These are phyloP conservation scores for Mus spicilegus DNA, from an alignment of 2,113 vertebrate species.

Conservation along the genomic window DNA sequence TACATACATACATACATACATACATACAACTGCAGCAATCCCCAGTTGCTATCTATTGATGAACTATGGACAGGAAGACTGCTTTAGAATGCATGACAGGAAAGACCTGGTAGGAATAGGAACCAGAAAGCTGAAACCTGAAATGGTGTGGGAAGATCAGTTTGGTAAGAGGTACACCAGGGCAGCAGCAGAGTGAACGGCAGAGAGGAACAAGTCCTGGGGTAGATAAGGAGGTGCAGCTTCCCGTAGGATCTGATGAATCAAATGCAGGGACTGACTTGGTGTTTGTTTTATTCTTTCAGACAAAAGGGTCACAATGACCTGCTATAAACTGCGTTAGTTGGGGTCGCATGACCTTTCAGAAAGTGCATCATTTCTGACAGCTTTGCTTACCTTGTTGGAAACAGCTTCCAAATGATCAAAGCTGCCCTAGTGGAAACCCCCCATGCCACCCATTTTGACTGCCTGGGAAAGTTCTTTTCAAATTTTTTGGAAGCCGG, in stretches of 20 bases:
- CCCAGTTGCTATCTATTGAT: rapidly evolving
- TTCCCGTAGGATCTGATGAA: neutral
- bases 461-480: neutral
- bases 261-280: neutral
- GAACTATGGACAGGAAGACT: neutral
- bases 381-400: neutral
- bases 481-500: neutral
- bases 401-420: neutral
- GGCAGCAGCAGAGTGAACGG: neutral
- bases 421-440: neutral
- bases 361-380: neutral
- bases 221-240: neutral
- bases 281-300: neutral
- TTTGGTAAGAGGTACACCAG: no score
- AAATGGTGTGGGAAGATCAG: neutral
- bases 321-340: neutral
- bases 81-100: neutral
- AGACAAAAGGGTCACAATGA: neutral
- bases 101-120: neutral
- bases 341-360: neutral
- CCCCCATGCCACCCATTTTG: no score
- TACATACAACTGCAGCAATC: neutral
- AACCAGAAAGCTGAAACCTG: neutral
- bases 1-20: neutral
- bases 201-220: neutral